Base-by-base conservation (phyloP, 2,888 invertebrate genomes). In the Leucoma salicis region DNA sequence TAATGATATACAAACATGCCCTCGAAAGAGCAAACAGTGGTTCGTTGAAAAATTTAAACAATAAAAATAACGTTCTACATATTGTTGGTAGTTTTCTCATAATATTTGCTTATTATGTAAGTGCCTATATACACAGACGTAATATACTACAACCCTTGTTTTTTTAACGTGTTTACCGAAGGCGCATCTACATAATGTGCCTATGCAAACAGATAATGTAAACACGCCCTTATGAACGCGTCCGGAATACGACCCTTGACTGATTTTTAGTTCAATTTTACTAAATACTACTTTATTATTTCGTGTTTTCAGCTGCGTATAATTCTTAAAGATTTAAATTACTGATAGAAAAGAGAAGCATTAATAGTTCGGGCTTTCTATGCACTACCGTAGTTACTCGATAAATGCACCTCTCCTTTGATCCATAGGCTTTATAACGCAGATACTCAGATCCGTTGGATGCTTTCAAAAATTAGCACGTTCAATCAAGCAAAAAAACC, bases 81-180 rank as follows among this genome's bases (percentile, higher is more conserved):
- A 73, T 63, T 42, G 21, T 11, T 28, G 59, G 58, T 62, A 62
- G 59, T 62, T 62, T 53, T 41, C 46, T 49, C 53, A 53, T 53
- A 61, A 63, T 78, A 74, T 77, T 78, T 78, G 70, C 66, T 55
- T 57, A 63, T 58, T 58, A 55, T 69, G 71, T 59, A 58, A 63
- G 53, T 61, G 57, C 42, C 46, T 55, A 44, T 39, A 47, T 57
- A 56, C 43, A 47, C 48, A 45, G 38, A 35, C 49, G 47, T 53
- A 57, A 78, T 70, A 76, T 77, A 74, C 74, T 70, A 73, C 60
- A 58, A 66, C 88, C 89, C 86, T 81, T 88, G 86, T 88, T 89
- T 89, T 88, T 89, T 87, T 81, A 87, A 76, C 74, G 51, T 89
- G 84, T 87, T 88, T 87, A 78, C 80, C 68, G 66, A 84, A 88